phyloP scores from a whole-genome alignment of 2,888 invertebrate genomes.

The Tinea trinotella region DNA sequence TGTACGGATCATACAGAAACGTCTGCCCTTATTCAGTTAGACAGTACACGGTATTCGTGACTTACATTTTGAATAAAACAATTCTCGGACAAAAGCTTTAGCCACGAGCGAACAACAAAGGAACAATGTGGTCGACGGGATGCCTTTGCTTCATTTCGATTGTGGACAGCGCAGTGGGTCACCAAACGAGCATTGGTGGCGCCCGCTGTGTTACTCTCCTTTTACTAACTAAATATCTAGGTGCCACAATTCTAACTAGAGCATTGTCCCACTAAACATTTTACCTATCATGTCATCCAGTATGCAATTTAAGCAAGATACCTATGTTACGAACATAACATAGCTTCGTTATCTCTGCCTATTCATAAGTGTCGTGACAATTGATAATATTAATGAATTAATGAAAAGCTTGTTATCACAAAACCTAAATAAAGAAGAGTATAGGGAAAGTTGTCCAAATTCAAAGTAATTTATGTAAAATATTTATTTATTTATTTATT shows the following conservation, averaged over 20 bases:
- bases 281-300: no score
- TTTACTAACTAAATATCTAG: slow-evolving; percentile 13
- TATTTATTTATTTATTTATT: no score
- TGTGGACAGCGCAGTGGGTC: slow-evolving; percentile 45
- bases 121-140: slow-evolving; percentile 55
- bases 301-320: no score
- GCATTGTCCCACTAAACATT: neutral
- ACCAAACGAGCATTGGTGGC: slow-evolving; percentile 24
- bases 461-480: no score
- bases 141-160: slow-evolving; percentile 63
- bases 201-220: slow-evolving; percentile 14
- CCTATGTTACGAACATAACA: no score
- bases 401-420: no score
- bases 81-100: slow-evolving; percentile 67
- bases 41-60: slow-evolving; percentile 67
- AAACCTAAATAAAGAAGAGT: no score
- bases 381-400: no score
- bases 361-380: no score
- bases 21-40: slow-evolving; percentile 57
- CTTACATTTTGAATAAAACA: slow-evolving; percentile 70
- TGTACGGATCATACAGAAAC: slow-evolving; percentile 26
- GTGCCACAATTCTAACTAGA: neutral
- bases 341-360: no score
- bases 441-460: no score
- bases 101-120: slow-evolving; percentile 62